These are phyloP conservation scores for Zoroaster sp. DNA, from an alignment of 53 echinoderm and acorn worm species.

Conservation along the genomic window DNA sequence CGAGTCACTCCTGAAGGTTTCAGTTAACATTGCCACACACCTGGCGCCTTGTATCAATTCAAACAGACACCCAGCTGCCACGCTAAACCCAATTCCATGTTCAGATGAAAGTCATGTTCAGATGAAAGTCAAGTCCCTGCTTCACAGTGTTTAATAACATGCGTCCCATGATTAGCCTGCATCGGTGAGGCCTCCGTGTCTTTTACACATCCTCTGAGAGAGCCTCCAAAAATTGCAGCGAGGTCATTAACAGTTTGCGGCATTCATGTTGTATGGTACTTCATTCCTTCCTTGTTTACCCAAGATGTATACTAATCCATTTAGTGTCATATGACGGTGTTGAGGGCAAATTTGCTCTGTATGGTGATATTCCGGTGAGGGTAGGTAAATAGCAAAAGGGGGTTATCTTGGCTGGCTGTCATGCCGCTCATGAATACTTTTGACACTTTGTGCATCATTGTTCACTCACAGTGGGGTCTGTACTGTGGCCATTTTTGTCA, in stretches of 20 bases:
- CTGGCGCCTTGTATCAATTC: not conserved
- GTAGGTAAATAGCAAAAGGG: too few relatives aligned
- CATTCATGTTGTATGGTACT: not conserved
- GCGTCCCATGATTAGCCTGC: not conserved
- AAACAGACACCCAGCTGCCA: not conserved
- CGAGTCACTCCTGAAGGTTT: not conserved
- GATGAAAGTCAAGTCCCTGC: not conserved
- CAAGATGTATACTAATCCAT: too few relatives aligned
- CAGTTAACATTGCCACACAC: not conserved
- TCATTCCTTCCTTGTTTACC: too few relatives aligned
- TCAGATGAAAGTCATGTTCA: not conserved
- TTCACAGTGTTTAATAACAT: not conserved
- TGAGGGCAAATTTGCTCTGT: too few relatives aligned
- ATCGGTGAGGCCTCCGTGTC: not conserved
- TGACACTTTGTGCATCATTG: too few relatives aligned
- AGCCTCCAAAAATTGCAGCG: not conserved
- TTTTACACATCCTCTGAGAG: slow-evolving; percentile 7
- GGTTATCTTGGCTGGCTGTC: too few relatives aligned
- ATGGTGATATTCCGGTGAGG: too few relatives aligned
- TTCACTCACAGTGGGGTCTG: too few relatives aligned
- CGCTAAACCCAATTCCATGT: not conserved
- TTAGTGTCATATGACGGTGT: too few relatives aligned
- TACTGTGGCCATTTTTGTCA: too few relatives aligned
- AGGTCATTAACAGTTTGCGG: not conserved
- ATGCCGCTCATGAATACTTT: too few relatives aligned